phyloP scores from a whole-genome alignment of 2,888 invertebrate genomes.

The Mythimna ferrago region DNA sequence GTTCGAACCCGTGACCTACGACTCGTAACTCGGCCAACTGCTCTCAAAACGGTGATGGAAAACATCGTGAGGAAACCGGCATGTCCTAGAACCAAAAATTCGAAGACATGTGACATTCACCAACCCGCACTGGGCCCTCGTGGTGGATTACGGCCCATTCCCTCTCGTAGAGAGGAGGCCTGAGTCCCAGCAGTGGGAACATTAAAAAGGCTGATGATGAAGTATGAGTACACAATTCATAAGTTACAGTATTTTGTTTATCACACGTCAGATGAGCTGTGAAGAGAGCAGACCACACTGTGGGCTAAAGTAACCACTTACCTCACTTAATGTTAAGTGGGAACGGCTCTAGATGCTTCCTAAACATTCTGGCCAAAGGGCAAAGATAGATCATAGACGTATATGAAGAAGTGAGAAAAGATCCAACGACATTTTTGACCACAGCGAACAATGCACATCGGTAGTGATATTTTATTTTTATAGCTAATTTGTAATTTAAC shows the following conservation, averaged over 20 bases:
- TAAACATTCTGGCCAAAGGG: background rate
- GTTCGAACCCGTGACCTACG: too few relatives aligned
- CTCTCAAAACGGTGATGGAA: too few relatives aligned
- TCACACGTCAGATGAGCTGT: background rate
- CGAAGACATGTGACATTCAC: too few relatives aligned
- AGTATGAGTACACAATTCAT: background rate
- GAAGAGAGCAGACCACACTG: background rate
- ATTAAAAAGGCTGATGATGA: too few relatives aligned
- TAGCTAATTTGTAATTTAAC: slow-evolving; percentile 9
- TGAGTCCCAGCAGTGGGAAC: too few relatives aligned
- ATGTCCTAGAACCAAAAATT: too few relatives aligned
- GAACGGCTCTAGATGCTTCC: background rate
- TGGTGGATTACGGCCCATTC: too few relatives aligned
- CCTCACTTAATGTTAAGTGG: background rate
- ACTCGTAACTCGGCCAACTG: too few relatives aligned
- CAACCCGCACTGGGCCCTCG: too few relatives aligned
- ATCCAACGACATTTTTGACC: background rate
- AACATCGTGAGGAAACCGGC: too few relatives aligned
- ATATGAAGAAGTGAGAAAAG: background rate
- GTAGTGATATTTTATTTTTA: background rate
- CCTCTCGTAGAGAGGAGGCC: too few relatives aligned
- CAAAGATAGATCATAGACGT: too few relatives aligned
- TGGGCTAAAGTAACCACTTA: background rate
- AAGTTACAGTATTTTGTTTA: background rate
- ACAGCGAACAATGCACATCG: background rate